These are phyloP conservation scores for Spermophilus dauricus DNA, from an alignment of 2,113 vertebrate species.

Conservation along the genomic window DNA sequence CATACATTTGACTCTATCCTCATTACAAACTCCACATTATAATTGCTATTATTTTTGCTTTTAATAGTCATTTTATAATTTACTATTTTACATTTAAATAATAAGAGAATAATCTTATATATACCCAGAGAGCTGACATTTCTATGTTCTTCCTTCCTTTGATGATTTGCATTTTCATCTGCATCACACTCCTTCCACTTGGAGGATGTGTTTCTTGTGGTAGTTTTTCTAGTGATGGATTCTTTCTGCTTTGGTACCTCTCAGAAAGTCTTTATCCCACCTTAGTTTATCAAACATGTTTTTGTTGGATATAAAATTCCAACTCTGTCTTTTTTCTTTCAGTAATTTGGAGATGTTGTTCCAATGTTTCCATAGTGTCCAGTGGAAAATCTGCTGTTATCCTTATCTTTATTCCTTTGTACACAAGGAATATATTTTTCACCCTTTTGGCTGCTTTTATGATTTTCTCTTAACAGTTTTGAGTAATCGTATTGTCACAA, in stretches of 20 bases:
- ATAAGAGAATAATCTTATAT: background rate
- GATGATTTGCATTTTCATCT: background rate
- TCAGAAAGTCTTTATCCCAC: background rate
- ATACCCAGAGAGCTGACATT: background rate
- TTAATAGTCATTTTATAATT: background rate
- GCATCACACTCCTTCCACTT: background rate
- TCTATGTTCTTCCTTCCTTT: background rate
- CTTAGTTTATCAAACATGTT: background rate
- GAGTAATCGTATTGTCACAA: background rate
- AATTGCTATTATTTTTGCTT: background rate
- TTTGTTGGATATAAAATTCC: background rate
- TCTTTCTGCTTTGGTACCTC: background rate
- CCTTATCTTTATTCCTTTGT: background rate
- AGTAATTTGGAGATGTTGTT: background rate
- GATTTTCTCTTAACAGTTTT: constrained; percentile 35
- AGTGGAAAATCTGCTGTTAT: background rate
- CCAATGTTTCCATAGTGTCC: background rate
- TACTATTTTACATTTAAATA: background rate
- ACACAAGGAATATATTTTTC: background rate
- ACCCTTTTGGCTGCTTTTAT: background rate
- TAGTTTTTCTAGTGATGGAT: background rate
- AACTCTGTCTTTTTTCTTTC: background rate
- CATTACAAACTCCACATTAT: background rate
- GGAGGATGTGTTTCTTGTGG: background rate
- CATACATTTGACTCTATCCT: background rate